Percentiles rank a stretch among this genome's conserved stretches.
phyloP scores from a whole-genome alignment of 1,140 invertebrate genomes.

The Ganaspis sp. region DNA sequence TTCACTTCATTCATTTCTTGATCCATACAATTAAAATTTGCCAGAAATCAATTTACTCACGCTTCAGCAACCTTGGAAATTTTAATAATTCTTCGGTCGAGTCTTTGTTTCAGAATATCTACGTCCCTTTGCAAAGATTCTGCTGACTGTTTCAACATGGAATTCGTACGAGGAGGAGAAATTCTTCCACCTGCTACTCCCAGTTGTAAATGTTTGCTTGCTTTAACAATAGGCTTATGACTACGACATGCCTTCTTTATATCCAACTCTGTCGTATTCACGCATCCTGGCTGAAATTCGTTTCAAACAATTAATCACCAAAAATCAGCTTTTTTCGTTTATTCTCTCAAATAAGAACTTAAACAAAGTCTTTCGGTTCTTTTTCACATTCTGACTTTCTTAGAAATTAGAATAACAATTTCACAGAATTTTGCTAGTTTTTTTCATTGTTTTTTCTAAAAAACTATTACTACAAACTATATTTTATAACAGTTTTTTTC shows the following conservation, averaged over 20 bases:
- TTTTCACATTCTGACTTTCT: too few species aligned
- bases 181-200: conserved; percentile 77
- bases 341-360: too few species aligned
- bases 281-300: conserved; percentile 93
- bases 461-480: too few species aligned
- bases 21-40: conserved; percentile 14
- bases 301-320: too few species aligned
- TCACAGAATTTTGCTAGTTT: too few species aligned
- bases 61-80: conserved; percentile 98
- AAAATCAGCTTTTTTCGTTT: too few species aligned
- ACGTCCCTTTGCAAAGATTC: conserved; percentile 81
- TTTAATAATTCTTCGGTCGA: conserved; percentile 94
- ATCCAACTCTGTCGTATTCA: conserved; percentile 99
- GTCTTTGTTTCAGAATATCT: conserved; percentile 82
- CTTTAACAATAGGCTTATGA: conserved; percentile 81
- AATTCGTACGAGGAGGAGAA: conserved; percentile 80
- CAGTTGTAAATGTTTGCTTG: conserved; percentile 75
- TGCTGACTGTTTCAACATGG: conserved; percentile 73
- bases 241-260: conserved; percentile 97
- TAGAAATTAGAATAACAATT: too few species aligned
- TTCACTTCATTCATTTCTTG: conserved; percentile 11
- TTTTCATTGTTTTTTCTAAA: too few species aligned
- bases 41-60: conserved; percentile 79
- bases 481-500: too few species aligned
- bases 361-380: too few species aligned